phyloP scores from a whole-genome alignment of 2,797 vertebrate species.

The Xenops minutus region DNA sequence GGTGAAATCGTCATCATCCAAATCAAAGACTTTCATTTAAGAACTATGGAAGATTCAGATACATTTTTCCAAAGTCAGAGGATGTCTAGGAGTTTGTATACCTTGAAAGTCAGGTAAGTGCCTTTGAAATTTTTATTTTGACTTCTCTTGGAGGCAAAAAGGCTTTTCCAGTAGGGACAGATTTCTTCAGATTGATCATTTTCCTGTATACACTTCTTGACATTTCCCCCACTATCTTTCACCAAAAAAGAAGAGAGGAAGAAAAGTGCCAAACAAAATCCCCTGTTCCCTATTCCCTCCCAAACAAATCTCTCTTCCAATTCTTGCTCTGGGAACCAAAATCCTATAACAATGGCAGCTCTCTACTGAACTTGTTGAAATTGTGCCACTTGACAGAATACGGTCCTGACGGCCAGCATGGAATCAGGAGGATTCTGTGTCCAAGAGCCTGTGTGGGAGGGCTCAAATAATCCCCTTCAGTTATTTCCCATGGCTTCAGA shows the following conservation, averaged over 20 bases:
- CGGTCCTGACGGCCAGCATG: fast-evolving
- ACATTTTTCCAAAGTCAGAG: background rate
- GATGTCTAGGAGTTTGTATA: background rate
- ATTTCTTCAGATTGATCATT: background rate
- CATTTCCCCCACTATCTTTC: background rate
- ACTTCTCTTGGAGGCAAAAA: background rate
- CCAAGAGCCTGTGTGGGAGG: background rate
- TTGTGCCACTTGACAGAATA: background rate
- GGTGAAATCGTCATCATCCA: background rate
- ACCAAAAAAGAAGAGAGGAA: background rate
- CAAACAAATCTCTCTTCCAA: background rate
- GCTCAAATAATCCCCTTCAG: background rate
- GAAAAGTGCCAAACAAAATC: background rate
- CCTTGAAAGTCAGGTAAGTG: background rate
- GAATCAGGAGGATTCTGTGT: background rate
- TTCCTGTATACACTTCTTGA: background rate
- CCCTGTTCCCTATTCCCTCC: background rate
- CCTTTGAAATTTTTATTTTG: background rate
- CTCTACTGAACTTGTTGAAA: background rate
- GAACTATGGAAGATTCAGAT: background rate
- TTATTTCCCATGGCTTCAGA: background rate
- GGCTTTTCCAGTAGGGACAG: background rate
- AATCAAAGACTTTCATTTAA: background rate
- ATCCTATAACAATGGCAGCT: background rate
- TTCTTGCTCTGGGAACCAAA: background rate